Evolutionary conservation across 1,140 invertebrate genomes (phyloP).

Genomic region (Latrodectus geometricus): DNA sequence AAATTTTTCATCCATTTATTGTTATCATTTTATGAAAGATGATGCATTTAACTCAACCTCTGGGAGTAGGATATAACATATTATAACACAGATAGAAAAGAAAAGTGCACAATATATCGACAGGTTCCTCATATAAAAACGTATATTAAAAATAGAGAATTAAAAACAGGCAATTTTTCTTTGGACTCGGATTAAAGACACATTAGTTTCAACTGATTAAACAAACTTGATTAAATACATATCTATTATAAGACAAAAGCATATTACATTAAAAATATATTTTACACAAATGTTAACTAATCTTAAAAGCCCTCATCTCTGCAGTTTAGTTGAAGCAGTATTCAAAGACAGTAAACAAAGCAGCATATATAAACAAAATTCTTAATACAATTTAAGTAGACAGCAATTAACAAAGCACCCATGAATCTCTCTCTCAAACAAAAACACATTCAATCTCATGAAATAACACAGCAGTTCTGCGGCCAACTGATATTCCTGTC

Average conservation of each 20-base stretch:
- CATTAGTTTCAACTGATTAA: neutral
- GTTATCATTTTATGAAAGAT: no score
- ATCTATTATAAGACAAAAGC: neutral
- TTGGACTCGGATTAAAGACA: no score
- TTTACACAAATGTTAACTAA: neutral
- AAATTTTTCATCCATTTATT: no score
- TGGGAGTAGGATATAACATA: no score
- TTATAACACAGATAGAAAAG: no score
- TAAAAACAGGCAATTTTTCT: neutral
- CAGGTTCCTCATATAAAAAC: neutral
- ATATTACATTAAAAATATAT: neutral
- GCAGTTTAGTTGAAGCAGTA: neutral
- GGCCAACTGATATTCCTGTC: slow-evolving; percentile 16
- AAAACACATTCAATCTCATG: neutral
- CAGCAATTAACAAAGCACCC: neutral
- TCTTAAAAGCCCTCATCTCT: neutral
- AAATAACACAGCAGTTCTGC: neutral
- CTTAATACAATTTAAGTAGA: neutral
- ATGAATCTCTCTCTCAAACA: neutral
- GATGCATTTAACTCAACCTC: no score
- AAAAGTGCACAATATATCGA: no score
- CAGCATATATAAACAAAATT: neutral
- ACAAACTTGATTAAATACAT: neutral
- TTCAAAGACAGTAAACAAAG: neutral
- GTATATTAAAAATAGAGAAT: neutral